Conservation (phyloP, 2,797 vertebrate genomes). For the Microctenopoma stevenorrisi region DNA sequence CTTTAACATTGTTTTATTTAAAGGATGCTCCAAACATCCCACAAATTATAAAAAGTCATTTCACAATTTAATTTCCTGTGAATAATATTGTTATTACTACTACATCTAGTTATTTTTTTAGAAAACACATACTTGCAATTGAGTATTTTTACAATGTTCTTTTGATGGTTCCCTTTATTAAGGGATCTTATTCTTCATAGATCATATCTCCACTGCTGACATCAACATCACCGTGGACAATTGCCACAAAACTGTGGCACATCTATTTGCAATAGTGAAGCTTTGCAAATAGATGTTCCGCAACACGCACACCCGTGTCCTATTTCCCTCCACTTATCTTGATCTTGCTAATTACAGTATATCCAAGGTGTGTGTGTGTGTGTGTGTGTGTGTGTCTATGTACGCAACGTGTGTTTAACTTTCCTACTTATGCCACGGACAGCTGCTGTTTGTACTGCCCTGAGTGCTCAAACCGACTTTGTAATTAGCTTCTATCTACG, state of each 20-base stretch:
- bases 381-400: slow-evolving; percentile 35
- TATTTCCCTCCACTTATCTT: slow-evolving; percentile 62
- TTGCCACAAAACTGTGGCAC: background rate
- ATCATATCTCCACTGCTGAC: too few relatives aligned
- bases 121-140: background rate
- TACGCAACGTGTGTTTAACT: slow-evolving; percentile 63
- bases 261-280: slow-evolving; percentile 27
- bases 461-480: slow-evolving; percentile 66
- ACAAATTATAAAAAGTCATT: too few relatives aligned
- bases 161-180: background rate
- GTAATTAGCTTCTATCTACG: slow-evolving; percentile 71
- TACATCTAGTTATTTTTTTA: background rate
- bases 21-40: too few relatives aligned
- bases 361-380: slow-evolving; percentile 46
- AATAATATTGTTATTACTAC: too few relatives aligned
- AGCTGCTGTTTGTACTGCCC: slow-evolving; percentile 78
- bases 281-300: slow-evolving; percentile 45
- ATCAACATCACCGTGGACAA: background rate
- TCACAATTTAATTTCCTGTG: too few relatives aligned
- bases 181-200: too few relatives aligned
- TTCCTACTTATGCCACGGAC: slow-evolving; percentile 72
- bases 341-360: slow-evolving; percentile 67
- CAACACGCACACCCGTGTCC: slow-evolving; percentile 31
- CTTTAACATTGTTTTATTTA: too few relatives aligned
- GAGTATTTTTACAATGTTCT: background rate